Percentiles rank a stretch among this genome's conserved stretches.
phyloP scores from a whole-genome alignment of 1,140 invertebrate species.

The Macrosteles quadrilineatus region DNA sequence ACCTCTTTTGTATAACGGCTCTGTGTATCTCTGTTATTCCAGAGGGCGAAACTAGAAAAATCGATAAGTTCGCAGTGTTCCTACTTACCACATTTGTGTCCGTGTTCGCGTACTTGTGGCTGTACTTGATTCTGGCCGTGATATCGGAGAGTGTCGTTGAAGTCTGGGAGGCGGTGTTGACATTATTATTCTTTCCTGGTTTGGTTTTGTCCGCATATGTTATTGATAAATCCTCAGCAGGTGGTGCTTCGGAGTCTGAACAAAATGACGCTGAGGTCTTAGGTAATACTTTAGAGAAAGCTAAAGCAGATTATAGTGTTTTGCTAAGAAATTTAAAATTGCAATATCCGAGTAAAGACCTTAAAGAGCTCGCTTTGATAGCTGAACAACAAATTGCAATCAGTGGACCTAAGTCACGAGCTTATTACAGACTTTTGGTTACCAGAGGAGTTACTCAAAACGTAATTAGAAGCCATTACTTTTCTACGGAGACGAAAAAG shows the following conservation, averaged over 20 bases:
- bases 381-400: slow-evolving; percentile 93
- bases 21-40: slow-evolving; percentile 95
- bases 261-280: slow-evolving; percentile 77
- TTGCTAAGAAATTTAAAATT: slow-evolving; percentile 86
- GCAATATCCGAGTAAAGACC: slow-evolving; percentile 80
- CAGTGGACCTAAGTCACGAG: slow-evolving; percentile 91
- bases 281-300: slow-evolving; percentile 79
- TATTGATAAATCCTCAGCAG: slow-evolving; percentile 85
- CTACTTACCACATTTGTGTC: slow-evolving; percentile 98
- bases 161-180: slow-evolving; percentile 95
- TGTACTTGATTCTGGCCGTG: slow-evolving; percentile 91
- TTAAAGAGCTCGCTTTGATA: slow-evolving; percentile 89
- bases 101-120: slow-evolving; percentile 99
- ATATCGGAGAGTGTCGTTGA: slow-evolving; percentile 84
- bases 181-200: slow-evolving; percentile 94
- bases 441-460: slow-evolving; percentile 96
- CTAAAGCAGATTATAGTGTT: slow-evolving; percentile 90
- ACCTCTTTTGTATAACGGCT: slow-evolving; percentile 97
- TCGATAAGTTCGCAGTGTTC: slow-evolving; percentile 97
- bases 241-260: too few species aligned
- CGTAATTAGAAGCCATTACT: slow-evolving; percentile 64
- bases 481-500: slow-evolving; percentile 76
- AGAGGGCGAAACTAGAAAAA: slow-evolving; percentile 83
- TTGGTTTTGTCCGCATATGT: slow-evolving; percentile 98
- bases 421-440: slow-evolving; percentile 97